phyloP scores from a whole-genome alignment of 2,888 invertebrate species.

The Ophion ellenae region DNA sequence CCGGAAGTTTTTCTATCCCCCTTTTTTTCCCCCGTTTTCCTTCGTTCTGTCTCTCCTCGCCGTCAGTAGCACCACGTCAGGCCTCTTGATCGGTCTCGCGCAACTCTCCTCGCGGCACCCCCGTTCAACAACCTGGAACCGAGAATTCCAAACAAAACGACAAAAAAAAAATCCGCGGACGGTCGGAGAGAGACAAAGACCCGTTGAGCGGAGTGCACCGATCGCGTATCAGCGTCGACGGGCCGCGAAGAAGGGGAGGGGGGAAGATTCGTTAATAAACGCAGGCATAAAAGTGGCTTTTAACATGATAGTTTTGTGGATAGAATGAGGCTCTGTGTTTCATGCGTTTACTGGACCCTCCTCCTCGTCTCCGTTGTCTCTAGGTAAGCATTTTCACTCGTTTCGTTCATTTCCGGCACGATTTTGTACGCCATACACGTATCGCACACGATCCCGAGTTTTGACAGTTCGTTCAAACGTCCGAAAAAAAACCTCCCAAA shows the following conservation, averaged over 20 bases:
- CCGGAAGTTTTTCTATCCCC: constrained; percentile 69
- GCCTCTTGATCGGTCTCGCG: constrained; percentile 63
- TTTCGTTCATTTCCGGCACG: constrained; percentile 66
- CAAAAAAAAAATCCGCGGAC: not conserved
- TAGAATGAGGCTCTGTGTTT: constrained; percentile 87
- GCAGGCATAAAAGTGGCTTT: constrained; percentile 46
- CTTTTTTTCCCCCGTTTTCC: constrained; percentile 7
- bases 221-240: constrained; percentile 12
- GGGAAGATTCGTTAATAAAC: constrained; percentile 30
- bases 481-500: not conserved
- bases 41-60: constrained; percentile 16
- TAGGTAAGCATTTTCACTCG: constrained; percentile 82
- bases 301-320: constrained; percentile 68
- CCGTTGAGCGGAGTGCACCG: constrained; percentile 4
- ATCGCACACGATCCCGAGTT: constrained; percentile 5
- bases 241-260: constrained; percentile 4
- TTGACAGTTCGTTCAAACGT: constrained; percentile 51
- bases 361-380: constrained; percentile 87
- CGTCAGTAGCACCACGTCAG: constrained; percentile 73
- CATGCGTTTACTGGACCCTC: constrained; percentile 86
- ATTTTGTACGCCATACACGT: not conserved
- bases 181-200: not conserved
- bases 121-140: not conserved
- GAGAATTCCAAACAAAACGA: not conserved
- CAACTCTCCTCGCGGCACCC: not conserved